These are phyloP conservation scores for Toxotes jaculatrix DNA, from an alignment of 2,113 vertebrate genomes.

Conservation along the genomic window DNA sequence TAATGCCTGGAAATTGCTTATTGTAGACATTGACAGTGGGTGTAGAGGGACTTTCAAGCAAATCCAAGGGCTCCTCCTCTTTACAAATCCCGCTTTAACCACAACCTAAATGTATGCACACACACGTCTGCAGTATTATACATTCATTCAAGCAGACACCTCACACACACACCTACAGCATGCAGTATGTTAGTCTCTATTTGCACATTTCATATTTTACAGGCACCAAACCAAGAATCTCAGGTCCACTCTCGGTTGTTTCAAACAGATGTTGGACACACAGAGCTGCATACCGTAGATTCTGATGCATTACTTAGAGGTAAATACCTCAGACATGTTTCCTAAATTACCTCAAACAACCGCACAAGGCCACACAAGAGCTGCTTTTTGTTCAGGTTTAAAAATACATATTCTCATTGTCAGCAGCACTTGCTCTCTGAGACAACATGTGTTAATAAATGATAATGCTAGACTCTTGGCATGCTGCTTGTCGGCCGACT, in stretches of 20 bases:
- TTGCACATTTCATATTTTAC: neutral
- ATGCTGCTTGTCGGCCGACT: slow-evolving; percentile 37
- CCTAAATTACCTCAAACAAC: slow-evolving; percentile 28
- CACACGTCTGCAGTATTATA: neutral
- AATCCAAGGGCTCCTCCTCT: neutral
- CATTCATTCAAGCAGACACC: neutral
- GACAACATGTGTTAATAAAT: slow-evolving; percentile 61
- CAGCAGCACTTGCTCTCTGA: slow-evolving; percentile 14
- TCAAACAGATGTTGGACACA: neutral
- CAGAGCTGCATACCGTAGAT: neutral
- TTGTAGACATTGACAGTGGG: neutral
- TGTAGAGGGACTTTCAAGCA: neutral
- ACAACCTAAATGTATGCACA: neutral
- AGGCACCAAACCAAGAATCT: neutral
- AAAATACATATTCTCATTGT: slow-evolving; percentile 40
- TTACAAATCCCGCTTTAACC: neutral
- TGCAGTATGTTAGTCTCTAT: neutral
- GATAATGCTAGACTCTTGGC: slow-evolving; percentile 40
- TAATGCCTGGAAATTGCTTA: neutral
- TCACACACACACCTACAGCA: neutral
- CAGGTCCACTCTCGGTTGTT: slow-evolving; percentile 5
- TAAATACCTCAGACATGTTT: slow-evolving; percentile 22
- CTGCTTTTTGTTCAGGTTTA: slow-evolving; percentile 22
- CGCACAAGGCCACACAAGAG: slow-evolving; percentile 34
- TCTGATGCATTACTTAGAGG: slow-evolving; percentile 11